phyloP scores from a whole-genome alignment of 2,888 invertebrate genomes.

The Dioctria linearis region DNA sequence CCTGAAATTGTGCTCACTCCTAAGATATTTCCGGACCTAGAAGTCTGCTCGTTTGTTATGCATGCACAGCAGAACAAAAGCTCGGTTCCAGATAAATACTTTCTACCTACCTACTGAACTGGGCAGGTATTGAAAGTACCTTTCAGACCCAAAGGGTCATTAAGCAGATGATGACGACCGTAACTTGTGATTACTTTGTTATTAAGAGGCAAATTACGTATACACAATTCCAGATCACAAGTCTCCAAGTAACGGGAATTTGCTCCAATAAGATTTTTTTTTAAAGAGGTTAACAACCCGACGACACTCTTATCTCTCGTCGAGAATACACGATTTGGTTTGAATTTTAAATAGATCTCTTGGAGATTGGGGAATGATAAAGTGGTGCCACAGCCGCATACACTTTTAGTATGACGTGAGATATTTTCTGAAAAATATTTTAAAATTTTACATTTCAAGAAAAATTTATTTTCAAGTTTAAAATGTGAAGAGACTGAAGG shows the following conservation, averaged over 20 bases:
- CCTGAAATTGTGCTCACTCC: neutral
- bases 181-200: slow-evolving; percentile 24
- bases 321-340: neutral
- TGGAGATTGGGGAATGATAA: neutral
- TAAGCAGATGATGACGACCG: slow-evolving; percentile 12
- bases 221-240: neutral
- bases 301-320: slow-evolving; percentile 31
- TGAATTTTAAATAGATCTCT: slow-evolving; percentile 39
- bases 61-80: neutral
- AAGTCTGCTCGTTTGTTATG: neutral
- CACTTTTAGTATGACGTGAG: too few relatives aligned
- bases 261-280: slow-evolving; percentile 35
- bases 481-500: too few relatives aligned
- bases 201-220: slow-evolving; percentile 8
- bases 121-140: slow-evolving; percentile 11
- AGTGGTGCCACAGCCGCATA: neutral
- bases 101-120: neutral
- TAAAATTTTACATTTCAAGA: too few relatives aligned
- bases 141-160: slow-evolving; percentile 30
- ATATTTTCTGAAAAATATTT: too few relatives aligned
- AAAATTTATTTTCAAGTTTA: too few relatives aligned
- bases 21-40: slow-evolving; percentile 8
- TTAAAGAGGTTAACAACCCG: slow-evolving; percentile 26
- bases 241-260: slow-evolving; percentile 13
- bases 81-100: neutral